Evolutionary conservation across 2,113 vertebrate genomes (phyloP), one percentile per base, ranked within the genome.

Genomic region (Gambusia holbrooki): DNA sequence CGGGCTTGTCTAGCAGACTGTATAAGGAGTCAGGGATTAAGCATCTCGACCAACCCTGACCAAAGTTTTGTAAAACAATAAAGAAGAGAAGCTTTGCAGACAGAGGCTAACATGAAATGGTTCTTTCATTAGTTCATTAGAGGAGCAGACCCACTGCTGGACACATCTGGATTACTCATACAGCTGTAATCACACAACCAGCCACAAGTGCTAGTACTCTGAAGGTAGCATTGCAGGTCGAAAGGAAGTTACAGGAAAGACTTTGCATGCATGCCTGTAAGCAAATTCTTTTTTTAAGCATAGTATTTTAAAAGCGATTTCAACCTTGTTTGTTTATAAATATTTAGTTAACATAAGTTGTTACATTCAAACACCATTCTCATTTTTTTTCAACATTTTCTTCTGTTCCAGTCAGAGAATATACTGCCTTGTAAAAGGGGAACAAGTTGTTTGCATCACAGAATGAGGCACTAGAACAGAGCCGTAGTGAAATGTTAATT

Each of bases 81-180:
- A 89, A 86, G 87, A 85, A 84, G 70, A 84, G 84, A 84, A 74
- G 76, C 73, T 74, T 9, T 42, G 67, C 82, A 89, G 85, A 86
- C 76, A 60, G 81, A 78, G 67, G 80, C 76, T n/a, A 32, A 73
- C 81, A 84, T 61, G 51, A 76, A 89, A 90, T 71, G 54, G 73
- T 9, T 62, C 73, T 86, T 84, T 90, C 84, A 73, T 74, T 83
- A 81, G 81, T 80, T 90, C 77, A 79, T 89, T 86, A 87, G 71
- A 63, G 68, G 75, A 82, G 78, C 33, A 28, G 61, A 69, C 70
- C 79, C 80, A 51, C 84, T 71, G 74, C 74, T 83, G 73, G 76
- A 69, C 87, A 91, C 91, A 91, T 89, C 91, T 92, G 90, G 87
- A 87, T 85, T 83, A 78, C 42, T 83, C 85, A 84, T 90, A 67